A percentile compares a stretch with the other conserved stretches of the same genome.
Conservation (phyloP, 2,113 vertebrate genomes). For the Lontra canadensis region DNA sequence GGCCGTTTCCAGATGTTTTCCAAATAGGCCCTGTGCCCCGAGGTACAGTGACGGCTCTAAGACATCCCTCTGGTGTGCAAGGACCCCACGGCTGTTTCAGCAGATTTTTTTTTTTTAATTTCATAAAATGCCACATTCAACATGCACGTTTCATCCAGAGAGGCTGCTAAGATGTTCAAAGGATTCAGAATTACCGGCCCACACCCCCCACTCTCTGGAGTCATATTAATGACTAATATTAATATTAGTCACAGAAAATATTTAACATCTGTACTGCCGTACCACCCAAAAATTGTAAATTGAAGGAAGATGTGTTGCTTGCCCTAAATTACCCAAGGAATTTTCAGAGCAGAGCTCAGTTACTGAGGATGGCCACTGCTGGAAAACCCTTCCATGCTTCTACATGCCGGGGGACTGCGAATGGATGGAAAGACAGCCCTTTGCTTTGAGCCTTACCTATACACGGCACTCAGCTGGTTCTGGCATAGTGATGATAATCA, state of each 20-base stretch:
- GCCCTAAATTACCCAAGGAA: conserved; percentile 60
- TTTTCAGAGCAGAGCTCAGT: conserved; percentile 39
- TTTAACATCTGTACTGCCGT: conserved; percentile 70
- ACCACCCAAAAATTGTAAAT: conserved; percentile 71
- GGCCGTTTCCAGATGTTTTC: conserved; percentile 71
- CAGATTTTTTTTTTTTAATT: conserved; percentile 74
- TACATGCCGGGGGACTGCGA: rapidly evolving
- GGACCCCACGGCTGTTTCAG: conserved; percentile 42
- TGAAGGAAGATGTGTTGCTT: conserved; percentile 74
- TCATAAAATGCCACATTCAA: conserved; percentile 59
- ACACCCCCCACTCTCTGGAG: conserved; percentile 4
- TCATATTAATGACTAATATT: conserved; percentile 2
- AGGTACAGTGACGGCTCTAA: neutral
- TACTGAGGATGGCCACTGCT: neutral
- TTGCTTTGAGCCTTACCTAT: neutral
- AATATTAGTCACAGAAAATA: conserved; percentile 56
- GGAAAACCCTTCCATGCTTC: neutral
- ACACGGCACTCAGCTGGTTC: neutral
- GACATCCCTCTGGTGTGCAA: conserved; percentile 30
- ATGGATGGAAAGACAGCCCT: neutral
- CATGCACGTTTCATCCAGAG: conserved; percentile 69
- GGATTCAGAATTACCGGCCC: conserved; percentile 34
- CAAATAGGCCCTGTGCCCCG: neutral
- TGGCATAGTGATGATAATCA: neutral
- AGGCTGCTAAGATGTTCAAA: conserved; percentile 74